Evolutionary conservation across 2,797 vertebrate species (phyloP).

Genomic region (Squalus acanthias): DNA sequence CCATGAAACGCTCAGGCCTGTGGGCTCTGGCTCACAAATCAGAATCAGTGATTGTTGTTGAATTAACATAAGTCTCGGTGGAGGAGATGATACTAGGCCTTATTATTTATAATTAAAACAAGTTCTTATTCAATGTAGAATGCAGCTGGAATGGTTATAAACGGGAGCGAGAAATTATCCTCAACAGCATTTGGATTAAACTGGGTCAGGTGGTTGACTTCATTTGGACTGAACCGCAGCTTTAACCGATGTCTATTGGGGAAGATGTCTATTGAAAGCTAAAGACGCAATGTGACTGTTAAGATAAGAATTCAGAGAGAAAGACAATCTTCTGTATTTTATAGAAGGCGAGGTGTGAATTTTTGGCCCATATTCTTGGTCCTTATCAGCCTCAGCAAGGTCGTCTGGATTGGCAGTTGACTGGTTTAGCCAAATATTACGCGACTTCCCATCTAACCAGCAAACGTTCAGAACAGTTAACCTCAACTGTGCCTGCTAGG

Average conservation of each 20-base stretch:
- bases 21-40: slow-evolving; percentile 2
- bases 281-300: neutral
- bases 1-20: neutral
- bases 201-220: slow-evolving; percentile 3
- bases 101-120: slow-evolving; percentile 24
- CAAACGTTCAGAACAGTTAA: neutral
- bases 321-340: slow-evolving; percentile 2
- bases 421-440: neutral
- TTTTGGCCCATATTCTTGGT: neutral
- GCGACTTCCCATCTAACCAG: neutral
- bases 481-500: neutral
- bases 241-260: neutral
- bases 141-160: slow-evolving; percentile 29
- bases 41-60: neutral
- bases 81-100: slow-evolving; percentile 22
- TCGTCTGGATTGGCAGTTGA: neutral
- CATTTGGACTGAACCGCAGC: neutral
- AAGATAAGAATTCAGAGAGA: neutral
- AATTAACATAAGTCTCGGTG: neutral
- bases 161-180: slow-evolving; percentile 4
- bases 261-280: slow-evolving; percentile 19
- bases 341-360: neutral
- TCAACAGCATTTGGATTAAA: slow-evolving; percentile 9
- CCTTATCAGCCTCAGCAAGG: neutral
- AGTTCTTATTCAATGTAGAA: slow-evolving; percentile 6